Conservation (phyloP, 2,797 vertebrate genomes). For the Euphonia xanthogaster region DNA sequence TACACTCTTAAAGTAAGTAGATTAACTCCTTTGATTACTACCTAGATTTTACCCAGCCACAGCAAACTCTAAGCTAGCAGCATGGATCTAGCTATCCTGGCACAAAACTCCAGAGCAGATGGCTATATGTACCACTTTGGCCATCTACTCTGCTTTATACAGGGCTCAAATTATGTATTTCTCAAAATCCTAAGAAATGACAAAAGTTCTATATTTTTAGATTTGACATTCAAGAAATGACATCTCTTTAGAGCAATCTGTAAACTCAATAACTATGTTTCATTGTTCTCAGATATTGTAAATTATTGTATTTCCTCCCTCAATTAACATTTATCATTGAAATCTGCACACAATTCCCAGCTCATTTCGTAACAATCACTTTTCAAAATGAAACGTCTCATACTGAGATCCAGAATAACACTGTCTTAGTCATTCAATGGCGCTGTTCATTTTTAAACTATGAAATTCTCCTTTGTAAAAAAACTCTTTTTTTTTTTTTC, state of each 20-base stretch:
- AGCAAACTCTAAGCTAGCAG: background rate
- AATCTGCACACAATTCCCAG: constrained; percentile 36
- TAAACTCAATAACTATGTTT: background rate
- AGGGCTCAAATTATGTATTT: background rate
- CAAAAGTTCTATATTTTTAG: background rate
- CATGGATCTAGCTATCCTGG: background rate
- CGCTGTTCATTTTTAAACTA: background rate
- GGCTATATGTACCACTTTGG: background rate
- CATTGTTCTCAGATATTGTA: background rate
- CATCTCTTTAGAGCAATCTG: background rate
- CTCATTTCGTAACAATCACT: constrained; percentile 21
- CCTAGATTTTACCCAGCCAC: background rate
- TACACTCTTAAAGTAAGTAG: background rate
- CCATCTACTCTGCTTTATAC: background rate
- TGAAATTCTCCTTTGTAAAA: constrained; percentile 17
- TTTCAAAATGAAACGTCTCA: background rate
- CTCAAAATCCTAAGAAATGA: background rate
- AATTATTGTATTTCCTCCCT: background rate
- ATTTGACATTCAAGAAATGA: background rate
- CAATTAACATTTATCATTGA: background rate
- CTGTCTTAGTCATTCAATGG: constrained; percentile 31
- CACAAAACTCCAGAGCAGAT: constrained; percentile 1
- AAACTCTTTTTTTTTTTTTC: background rate
- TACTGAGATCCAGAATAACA: constrained; percentile 5
- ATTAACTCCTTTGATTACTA: background rate